Evolutionary conservation across 2,797 vertebrate genomes (phyloP), one percentile per base, ranked within the genome.

Genomic region (Hippoglossus hippoglossus): DNA sequence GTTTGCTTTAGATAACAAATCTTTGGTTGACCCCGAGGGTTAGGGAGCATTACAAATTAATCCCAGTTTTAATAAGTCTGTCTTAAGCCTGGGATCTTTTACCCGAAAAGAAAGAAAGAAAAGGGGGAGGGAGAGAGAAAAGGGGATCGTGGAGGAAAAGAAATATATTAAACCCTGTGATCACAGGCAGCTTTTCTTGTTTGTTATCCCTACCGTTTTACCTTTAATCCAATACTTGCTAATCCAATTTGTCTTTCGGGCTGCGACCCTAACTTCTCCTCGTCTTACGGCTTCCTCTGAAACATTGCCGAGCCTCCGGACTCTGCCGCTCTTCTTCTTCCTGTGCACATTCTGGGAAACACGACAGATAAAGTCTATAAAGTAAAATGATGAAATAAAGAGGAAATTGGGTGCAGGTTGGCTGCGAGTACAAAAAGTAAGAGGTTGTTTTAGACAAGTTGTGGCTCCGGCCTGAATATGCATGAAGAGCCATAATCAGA

Each of bases 211-310:
- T 95, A n/a, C 95, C 95, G 95, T 96, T 96, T 96, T 96, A 96
- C 96, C 95, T 97, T 98, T 98, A 98, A 99, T 98, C 96, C 96
- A 97, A 97, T 97, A 96, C 95, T 92, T 95, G 95, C 95, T 98
- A 98, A 99, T 98, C 97, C 97, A 98, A 98, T 98, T 98, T 98
- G 96, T 96, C 96, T 95, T 96, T 96, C 94, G 92, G 95, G 96
- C 95, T 96, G 94, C 95, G 94, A 94, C 95, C 96, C 95, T 92
- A 97, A 97, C 95, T 96, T 96, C 88, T 88, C 93, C 94, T 93
- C 91, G 91, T 95, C 94, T 95, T 47, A 94, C 88, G 93, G 94
- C 95, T 95, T 86, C 67, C 36, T 76, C 94, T 93, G 91, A 94
- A 95, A 88, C 92, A 91, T 94, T 75, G 94, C 89, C 90, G 94